A percentile compares a stretch with the other conserved stretches of the same genome.
These are phyloP conservation scores for Rhynchotus rufescens DNA, from an alignment of 2,797 vertebrate species.

Conservation along the genomic window DNA sequence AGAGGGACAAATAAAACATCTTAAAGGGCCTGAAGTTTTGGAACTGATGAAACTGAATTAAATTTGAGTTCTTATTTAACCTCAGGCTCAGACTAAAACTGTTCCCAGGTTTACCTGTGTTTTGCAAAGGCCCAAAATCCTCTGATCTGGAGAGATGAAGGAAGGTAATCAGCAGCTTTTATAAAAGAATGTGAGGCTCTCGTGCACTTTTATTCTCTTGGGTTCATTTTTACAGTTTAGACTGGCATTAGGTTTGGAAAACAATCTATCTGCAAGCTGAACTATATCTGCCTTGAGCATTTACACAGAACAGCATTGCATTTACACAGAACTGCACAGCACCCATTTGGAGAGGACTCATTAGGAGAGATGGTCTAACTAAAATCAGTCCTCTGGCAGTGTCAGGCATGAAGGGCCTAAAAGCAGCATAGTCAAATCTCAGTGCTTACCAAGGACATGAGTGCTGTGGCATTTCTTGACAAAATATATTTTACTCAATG, in stretches of 20 bases:
- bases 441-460: neutral
- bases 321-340: neutral
- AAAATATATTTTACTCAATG: neutral
- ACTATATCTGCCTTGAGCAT: neutral
- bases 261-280: neutral
- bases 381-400: neutral
- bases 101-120: neutral
- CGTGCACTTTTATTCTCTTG: neutral
- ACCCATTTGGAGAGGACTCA: neutral
- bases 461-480: neutral
- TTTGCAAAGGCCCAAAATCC: neutral
- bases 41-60: constrained; percentile 4
- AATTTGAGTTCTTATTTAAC: constrained; percentile 10
- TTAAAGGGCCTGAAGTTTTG: neutral
- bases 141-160: neutral
- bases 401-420: neutral
- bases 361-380: neutral
- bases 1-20: constrained; percentile 1
- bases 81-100: constrained; percentile 5
- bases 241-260: neutral
- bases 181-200: neutral
- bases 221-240: neutral
- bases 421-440: neutral
- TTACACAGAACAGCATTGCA: neutral
- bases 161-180: neutral